phyloP scores from a whole-genome alignment of 2,113 vertebrate genomes.

The Phrynosoma blainvillii region DNA sequence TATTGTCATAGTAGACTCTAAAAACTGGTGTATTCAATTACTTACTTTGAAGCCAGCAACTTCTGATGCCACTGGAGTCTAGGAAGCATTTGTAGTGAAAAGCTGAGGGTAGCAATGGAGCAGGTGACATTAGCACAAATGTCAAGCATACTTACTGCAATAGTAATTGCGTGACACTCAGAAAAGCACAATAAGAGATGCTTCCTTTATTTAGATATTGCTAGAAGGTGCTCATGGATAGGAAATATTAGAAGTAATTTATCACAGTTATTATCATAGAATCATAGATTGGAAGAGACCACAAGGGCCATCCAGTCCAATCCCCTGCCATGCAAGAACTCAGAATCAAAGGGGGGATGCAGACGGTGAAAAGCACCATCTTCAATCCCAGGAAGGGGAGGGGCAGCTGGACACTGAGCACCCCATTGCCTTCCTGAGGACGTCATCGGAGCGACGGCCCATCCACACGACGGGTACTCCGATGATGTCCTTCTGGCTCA shows the following conservation, averaged over 20 bases:
- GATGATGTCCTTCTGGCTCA: too few relatives aligned
- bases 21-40: conserved; percentile 39
- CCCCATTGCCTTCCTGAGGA: too few relatives aligned
- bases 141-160: conserved; percentile 37
- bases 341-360: too few relatives aligned
- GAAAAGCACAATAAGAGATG: conserved; percentile 10
- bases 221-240: background rate
- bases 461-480: too few relatives aligned
- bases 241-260: background rate
- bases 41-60: conserved; percentile 48
- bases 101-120: conserved; percentile 35
- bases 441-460: too few relatives aligned
- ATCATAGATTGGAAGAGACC: too few relatives aligned
- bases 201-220: conserved; percentile 15
- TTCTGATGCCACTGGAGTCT: conserved; percentile 22
- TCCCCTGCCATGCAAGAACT: too few relatives aligned
- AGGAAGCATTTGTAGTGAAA: conserved; percentile 29
- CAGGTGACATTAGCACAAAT: conserved; percentile 51
- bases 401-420: too few relatives aligned
- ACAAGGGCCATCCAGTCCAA: too few relatives aligned
- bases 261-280: background rate
- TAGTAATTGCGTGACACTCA: conserved; percentile 56
- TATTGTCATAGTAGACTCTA: background rate
- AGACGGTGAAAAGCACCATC: too few relatives aligned
- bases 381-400: too few relatives aligned